phyloP scores from a whole-genome alignment of 2,888 invertebrate species.

The Andrena bicolor region DNA sequence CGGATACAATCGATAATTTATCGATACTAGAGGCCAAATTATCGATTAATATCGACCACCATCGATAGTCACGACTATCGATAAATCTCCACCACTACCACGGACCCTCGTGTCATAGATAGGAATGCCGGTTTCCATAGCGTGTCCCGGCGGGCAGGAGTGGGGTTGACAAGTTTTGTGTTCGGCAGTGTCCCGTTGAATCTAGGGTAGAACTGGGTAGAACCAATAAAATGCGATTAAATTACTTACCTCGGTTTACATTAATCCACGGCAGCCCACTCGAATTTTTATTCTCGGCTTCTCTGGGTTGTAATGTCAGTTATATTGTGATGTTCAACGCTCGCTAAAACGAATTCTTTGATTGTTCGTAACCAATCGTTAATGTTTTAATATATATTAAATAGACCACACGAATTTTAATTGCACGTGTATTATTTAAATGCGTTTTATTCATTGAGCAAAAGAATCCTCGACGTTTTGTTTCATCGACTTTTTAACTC shows the following conservation, averaged over 20 bases:
- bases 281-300: constrained; percentile 52
- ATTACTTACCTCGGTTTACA: constrained; percentile 40
- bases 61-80: too few relatives aligned
- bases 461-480: neutral
- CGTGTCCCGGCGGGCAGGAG: too few relatives aligned
- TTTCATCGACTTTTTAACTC: constrained; percentile 19
- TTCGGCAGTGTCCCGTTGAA: neutral
- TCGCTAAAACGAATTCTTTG: constrained; percentile 42
- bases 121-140: too few relatives aligned
- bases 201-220: constrained; percentile 18
- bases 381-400: constrained; percentile 39
- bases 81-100: too few relatives aligned
- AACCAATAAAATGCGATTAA: constrained; percentile 26
- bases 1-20: too few relatives aligned
- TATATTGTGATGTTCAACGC: constrained; percentile 45
- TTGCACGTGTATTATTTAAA: constrained; percentile 36
- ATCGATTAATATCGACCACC: too few relatives aligned
- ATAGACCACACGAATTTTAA: constrained; percentile 34
- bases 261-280: constrained; percentile 39
- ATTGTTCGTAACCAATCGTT: constrained; percentile 29
- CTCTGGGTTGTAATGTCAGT: constrained; percentile 49
- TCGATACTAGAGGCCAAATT: too few relatives aligned
- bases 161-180: too few relatives aligned
- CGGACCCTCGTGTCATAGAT: too few relatives aligned
- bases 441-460: constrained; percentile 49